Base-by-base conservation (phyloP, 2,888 invertebrate genomes). In the Carpatolechia fugitivella region DNA sequence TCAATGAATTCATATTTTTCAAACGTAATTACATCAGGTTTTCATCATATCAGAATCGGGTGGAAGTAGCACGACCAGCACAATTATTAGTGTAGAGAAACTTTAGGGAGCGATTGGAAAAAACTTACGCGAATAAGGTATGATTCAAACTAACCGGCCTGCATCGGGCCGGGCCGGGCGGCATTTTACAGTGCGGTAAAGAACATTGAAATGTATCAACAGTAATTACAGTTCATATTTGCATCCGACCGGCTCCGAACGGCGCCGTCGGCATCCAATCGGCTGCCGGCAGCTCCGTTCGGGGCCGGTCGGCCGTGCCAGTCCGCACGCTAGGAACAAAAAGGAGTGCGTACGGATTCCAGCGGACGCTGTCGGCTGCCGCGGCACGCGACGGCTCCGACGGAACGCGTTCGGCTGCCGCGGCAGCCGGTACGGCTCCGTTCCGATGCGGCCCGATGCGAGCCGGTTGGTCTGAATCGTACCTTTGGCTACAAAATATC, bases 401-500 rank as follows among this genome's bases (percentile, higher is more conserved):
- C n/a, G n/a, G n/a, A n/a, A n/a, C n/a, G n/a, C n/a, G n/a, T n/a
- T n/a, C n/a, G n/a, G n/a, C n/a, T n/a, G n/a, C n/a, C n/a, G n/a
- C n/a, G n/a, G n/a, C n/a, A n/a, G n/a, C n/a, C n/a, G n/a, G n/a
- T 31, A 31, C 31, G 31, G 1, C 31, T 31, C 31, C 31, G 31
- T 31, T 31, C 31, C 31, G 31, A 6, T 6, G 3, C 31, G 6
- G 31, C 31, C 1, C 1, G 31, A 31, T 5, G 31, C 6, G 1
- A 31, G 31, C 31, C 31, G 31, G 31, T 31, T 31, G 31, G 7
- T 31, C 1, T 31, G 31, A 31, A 31, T 31, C 31, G 6, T 31
- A 6, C 31, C 31, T 31, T n/a, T n/a, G n/a, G 51, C 51, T 40
- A 38, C 51, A 52, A 52, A 52, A 49, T 53, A 56, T 53, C 35